Base-by-base conservation (phyloP, 2,888 invertebrate genomes). In the Chironomus riparius region DNA sequence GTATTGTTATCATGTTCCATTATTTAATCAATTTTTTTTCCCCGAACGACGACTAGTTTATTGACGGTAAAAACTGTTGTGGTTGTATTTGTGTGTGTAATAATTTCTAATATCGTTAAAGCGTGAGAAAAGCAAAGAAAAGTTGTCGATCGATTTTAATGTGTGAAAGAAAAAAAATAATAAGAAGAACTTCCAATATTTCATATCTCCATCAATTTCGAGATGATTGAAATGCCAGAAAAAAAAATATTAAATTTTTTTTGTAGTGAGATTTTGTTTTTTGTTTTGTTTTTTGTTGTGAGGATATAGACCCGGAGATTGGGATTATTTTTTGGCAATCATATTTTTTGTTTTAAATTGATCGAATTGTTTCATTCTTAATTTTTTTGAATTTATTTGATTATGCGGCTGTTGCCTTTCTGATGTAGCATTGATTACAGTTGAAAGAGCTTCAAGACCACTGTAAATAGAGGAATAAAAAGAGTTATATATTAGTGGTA, bases 1-100 rank as follows among this genome's bases (percentile, higher is more conserved):
- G 18, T 47, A 70, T 47, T 70, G 18, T 70, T 70, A 70, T 68
- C 68, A 22, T 70, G 70, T 70, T 21, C 22, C 21, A 47, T 47
- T 28, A 47, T 47, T 70, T 47, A 47, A n/a, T 38, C 70, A 47
- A n/a, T 70, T 56, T n/a, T n/a, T n/a, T 50, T 22, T 56, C 56
- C n/a, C 56, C 18, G 56, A 56, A 56, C 56, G 56, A 56, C 75
- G 75, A 75, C 75, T 75, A 75, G 75, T 75, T 75, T 73, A 28
- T 68, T 75, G 75, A 68, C 75, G 75, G 75, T 75, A 75, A 75
- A 75, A 72, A 73, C 48, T 50, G 15, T 38, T 65, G 61, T 65
- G 38, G 73, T 73, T 56, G 38, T 38, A 38, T 28, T 28, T 50
- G 12, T 50, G 2, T 50, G 50, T 50, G 15, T 50, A 56, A 18